phyloP scores from a whole-genome alignment of 1,140 invertebrate species.

The Lepidurus arcticus region DNA sequence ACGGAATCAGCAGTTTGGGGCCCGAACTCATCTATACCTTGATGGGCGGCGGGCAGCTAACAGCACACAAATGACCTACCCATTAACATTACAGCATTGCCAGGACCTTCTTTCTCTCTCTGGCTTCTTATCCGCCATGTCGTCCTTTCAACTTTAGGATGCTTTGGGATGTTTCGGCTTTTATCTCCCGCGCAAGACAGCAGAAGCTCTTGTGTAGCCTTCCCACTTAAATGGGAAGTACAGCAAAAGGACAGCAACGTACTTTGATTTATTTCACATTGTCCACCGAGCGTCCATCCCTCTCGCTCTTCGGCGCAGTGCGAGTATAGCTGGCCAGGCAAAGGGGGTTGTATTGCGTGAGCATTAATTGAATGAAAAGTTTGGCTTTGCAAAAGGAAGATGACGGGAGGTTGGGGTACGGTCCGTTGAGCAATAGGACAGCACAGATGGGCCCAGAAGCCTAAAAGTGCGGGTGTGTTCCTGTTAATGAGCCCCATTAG shows the following conservation, averaged over 20 bases:
- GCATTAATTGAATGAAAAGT: slow-evolving; percentile 20
- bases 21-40: slow-evolving; percentile 4
- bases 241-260: slow-evolving; percentile 12
- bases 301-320: neutral
- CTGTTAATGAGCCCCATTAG: slow-evolving; percentile 2
- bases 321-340: neutral
- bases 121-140: neutral
- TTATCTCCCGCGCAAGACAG: slow-evolving; percentile 9
- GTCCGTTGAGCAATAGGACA: slow-evolving; percentile 3
- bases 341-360: neutral
- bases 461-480: slow-evolving; percentile 21
- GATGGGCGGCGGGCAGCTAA: slow-evolving; percentile 16
- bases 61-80: slow-evolving; percentile 18
- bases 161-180: neutral
- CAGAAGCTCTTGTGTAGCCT: neutral
- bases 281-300: neutral
- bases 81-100: slow-evolving; percentile 11
- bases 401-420: neutral
- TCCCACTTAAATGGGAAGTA: neutral
- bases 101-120: neutral
- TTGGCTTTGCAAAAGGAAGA: neutral
- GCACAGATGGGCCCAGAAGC: neutral
- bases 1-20: slow-evolving; percentile 9
- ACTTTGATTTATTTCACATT: slow-evolving; percentile 7
- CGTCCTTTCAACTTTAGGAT: no score